Evolutionary conservation across 2,797 vertebrate genomes (phyloP), one percentile per base, ranked within the genome.

Genomic region (Phataginus tricuspis): DNA sequence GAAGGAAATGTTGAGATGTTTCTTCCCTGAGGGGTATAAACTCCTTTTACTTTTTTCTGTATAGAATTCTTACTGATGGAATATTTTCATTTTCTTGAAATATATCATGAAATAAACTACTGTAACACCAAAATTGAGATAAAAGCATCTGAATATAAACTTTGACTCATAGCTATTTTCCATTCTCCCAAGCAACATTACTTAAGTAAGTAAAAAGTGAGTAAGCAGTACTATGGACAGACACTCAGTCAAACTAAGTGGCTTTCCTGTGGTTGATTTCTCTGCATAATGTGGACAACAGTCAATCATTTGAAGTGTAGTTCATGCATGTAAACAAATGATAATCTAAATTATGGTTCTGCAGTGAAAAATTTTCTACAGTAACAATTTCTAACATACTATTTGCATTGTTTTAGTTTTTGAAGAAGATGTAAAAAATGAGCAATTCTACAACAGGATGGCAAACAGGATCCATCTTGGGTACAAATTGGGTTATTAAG

Each of bases 71-170:
- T 87, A 82, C 37, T 84, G 19, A 71, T 74, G 27, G 9, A 74
- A 64, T 91, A 72, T 39, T 49, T 31, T 66, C 34, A 86, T 93
- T 25, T 21, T 92, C 51, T 96, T 97, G 42, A 93, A 61, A 1
- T 49, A 69, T 61, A 83, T 74, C n/a, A 82, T 83, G 72, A 61
- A 86, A 59, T 61, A 53, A 91, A 49, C 29, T 75, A 25, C 74
- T 80, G 85, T 68, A 68, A 15, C 31, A 80, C 4, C 9, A 42
- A 71, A 83, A 87, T 5, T 23, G 16, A 12, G n/a, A 37, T 49
- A 18, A 64, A 91, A 31, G 7, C 4, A 78, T 78, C 15, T 84
- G 59, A 88, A 69, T 55, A 69, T 49, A 63, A 53, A 59, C 9
- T 64, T 86, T 57, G 13, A 49, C 51, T 68, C 27, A 11, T 61